Conservation (phyloP, 2,113 vertebrate species). For the Ivindomyrus marchei region DNA sequence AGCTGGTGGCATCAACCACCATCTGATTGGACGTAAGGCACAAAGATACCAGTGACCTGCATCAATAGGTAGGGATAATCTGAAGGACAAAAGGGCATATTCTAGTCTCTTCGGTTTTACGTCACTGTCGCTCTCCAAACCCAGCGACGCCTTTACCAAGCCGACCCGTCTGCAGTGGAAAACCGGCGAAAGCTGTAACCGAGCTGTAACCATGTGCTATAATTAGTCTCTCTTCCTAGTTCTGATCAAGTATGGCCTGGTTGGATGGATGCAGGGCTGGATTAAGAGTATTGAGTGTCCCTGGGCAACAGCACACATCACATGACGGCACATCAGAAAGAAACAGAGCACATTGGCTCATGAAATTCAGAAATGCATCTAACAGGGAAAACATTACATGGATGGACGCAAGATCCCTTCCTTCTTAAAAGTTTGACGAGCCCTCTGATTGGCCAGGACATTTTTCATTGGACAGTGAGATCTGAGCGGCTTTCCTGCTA, state of each 20-base stretch:
- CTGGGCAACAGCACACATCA: not conserved
- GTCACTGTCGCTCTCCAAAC: not conserved
- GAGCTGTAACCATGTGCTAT: not conserved
- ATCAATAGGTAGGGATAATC: not conserved
- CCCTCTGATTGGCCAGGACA: not conserved
- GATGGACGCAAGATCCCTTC: not conserved
- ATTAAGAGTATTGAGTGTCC: not conserved
- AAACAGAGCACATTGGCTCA: not conserved
- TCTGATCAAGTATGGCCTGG: not conserved
- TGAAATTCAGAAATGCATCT: not conserved
- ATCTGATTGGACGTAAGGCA: not conserved
- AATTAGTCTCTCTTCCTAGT: not conserved
- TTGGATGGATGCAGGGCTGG: not conserved
- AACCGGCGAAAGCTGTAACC: not conserved
- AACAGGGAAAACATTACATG: not conserved
- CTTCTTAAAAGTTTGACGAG: not conserved
- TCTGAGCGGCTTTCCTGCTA: not conserved
- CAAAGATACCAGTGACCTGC: not conserved
- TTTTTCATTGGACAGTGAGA: not conserved
- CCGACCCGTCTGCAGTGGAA: not conserved
- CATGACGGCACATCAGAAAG: not conserved
- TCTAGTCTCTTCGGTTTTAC: not conserved
- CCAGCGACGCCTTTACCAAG: not conserved
- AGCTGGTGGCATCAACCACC: not conserved
- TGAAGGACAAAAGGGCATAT: not conserved